phyloP scores from a whole-genome alignment of 2,113 vertebrate species.

The Peromyscus polionotus region DNA sequence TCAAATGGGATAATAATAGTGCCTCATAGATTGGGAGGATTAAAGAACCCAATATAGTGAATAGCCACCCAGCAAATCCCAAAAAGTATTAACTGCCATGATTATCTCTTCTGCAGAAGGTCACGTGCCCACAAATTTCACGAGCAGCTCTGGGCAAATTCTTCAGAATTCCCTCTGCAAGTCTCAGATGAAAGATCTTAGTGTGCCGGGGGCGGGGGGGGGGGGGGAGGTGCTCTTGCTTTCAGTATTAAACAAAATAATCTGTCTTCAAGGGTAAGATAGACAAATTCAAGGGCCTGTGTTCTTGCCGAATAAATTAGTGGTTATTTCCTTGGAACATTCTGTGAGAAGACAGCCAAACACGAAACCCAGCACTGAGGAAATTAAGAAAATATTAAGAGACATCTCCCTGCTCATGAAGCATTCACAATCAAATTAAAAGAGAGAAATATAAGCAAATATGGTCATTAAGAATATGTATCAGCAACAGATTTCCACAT shows the following conservation, averaged over 20 bases:
- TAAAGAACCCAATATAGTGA: not conserved
- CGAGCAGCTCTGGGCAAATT: not conserved
- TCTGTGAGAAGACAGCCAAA: not conserved
- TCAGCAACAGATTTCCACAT: not conserved
- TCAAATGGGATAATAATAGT: not conserved
- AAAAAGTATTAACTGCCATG: not conserved
- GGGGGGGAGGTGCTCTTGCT: not conserved
- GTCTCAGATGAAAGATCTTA: not conserved
- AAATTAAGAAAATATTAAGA: not conserved
- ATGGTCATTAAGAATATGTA: not conserved
- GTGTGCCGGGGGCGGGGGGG: too few species aligned
- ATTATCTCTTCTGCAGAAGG: not conserved
- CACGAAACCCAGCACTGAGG: not conserved
- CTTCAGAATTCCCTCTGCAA: not conserved
- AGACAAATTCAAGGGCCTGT: conserved; percentile 17
- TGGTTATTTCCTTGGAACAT: not conserved
- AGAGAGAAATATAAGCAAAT: not conserved
- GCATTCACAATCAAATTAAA: conserved; percentile 14
- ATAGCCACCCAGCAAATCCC: not conserved
- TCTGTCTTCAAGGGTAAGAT: not conserved
- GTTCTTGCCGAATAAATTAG: not conserved
- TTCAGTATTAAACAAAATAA: not conserved
- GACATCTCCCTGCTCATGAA: not conserved
- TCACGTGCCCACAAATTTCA: not conserved
- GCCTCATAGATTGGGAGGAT: not conserved